These are phyloP conservation scores for Drosophila chauvacae DNA, from an alignment of 1,140 invertebrate species.

Conservation along the genomic window DNA sequence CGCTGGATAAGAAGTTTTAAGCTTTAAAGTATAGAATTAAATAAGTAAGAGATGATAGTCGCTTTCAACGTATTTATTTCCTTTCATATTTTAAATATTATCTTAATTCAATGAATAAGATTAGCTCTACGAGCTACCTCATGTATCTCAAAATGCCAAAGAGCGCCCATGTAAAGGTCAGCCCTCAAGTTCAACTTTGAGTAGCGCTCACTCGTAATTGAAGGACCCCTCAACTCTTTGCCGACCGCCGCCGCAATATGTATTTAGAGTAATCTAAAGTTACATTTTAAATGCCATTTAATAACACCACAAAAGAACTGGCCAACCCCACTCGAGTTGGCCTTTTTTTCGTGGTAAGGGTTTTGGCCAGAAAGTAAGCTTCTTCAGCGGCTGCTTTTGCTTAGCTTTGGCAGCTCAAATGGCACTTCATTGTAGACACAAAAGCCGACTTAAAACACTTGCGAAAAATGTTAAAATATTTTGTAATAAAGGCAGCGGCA, in stretches of 20 bases:
- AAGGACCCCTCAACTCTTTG: conserved; percentile 34
- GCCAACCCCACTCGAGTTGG: conserved; percentile 31
- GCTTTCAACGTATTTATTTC: neutral
- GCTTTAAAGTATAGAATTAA: neutral
- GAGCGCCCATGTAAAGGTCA: conserved; percentile 13
- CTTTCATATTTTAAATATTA: neutral
- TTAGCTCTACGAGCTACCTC: neutral
- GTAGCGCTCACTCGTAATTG: conserved; percentile 24
- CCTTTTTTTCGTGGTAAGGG: conserved; percentile 9
- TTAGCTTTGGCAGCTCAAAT: conserved; percentile 66
- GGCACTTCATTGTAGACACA: conserved; percentile 79
- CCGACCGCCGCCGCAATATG: conserved; percentile 26
- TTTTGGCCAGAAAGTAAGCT: conserved; percentile 55
- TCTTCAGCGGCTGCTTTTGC: conserved; percentile 37
- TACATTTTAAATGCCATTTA: conserved; percentile 78
- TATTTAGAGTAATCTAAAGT: conserved; percentile 72
- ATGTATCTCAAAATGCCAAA: neutral
- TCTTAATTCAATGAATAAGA: neutral
- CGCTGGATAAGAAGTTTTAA: neutral
- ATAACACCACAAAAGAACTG: conserved; percentile 80
- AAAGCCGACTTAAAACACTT: conserved; percentile 81
- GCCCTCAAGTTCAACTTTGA: conserved; percentile 16
- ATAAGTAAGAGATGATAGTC: neutral
- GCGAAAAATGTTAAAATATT: conserved; percentile 82
- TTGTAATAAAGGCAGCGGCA: conserved; percentile 72